Evolutionary conservation across 2,113 vertebrate genomes (phyloP), one percentile per base, ranked within the genome.

Genomic region (Mobula birostris): DNA sequence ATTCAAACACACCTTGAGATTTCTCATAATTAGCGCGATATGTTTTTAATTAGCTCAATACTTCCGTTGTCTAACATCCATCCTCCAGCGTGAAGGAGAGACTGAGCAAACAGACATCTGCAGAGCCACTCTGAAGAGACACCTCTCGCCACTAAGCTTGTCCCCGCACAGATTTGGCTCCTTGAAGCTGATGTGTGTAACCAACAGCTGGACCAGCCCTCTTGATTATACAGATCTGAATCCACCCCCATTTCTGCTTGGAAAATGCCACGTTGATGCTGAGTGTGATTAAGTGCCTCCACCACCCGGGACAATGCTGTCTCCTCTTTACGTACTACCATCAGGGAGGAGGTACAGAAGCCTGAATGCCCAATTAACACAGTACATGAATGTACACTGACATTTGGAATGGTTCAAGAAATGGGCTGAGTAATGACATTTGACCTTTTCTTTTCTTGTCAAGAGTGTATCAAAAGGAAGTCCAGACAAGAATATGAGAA

Each of bases 1-100:
- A 63, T 88, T 88, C 58, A 88, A 88, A 29, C 24, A 88, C 56
- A 63, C 56, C 85, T 88, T 63, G 63, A 88, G 83, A 88, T 63
- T 63, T 88, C 40, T 61, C 14, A 88, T 11, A 88, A 56, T 63
- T 29, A 29, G 29, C 27, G 15, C 79, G 17, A n/a, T 80, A n/a
- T 17, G 11, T 88, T 88, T 88, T 88, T 63, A 88, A 88, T 88
- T 88, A 32, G 63, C 61, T 88, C 48, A 88, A 63, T 88, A 14
- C 85, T 15, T 7, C 21, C 29, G 61, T 29, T 63, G 15, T 21
- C 58, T 48, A 48, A 4, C 24, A 88, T 24, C 29, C 2, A 88
- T 12, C 12, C 85, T 88, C 27, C 85, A 88, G 85, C n/a, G 9
- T 14, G 27, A 63, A 5, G n/a, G 8, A 15, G 24, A 63, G 24